These are phyloP conservation scores for Leucophenga varia DNA, from an alignment of 1,140 invertebrate species.

Conservation along the genomic window DNA sequence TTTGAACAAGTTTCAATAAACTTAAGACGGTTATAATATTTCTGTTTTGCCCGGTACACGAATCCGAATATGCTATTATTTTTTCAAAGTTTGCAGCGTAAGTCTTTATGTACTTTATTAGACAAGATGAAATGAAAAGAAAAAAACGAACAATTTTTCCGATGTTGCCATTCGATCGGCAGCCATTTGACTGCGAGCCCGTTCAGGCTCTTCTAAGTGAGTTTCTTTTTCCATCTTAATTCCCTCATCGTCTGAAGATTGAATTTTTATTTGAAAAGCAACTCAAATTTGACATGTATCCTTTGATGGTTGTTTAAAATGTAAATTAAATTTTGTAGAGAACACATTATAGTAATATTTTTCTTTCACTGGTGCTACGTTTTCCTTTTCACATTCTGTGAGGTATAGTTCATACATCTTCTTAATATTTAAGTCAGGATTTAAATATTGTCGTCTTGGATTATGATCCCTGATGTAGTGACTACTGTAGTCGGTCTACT, in stretches of 20 bases:
- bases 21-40: conserved; percentile 2
- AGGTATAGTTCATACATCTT: conserved; percentile 3
- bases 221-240: conserved; percentile 13
- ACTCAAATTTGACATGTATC: conserved; percentile 7
- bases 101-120: no score
- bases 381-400: conserved; percentile 9
- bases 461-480: conserved; percentile 11
- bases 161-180: no score
- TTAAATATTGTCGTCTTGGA: conserved; percentile 15
- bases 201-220: conserved; percentile 14
- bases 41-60: conserved; percentile 2
- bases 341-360: no score
- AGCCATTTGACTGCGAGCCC: no score
- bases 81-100: no score
- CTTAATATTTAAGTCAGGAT: conserved; percentile 9
- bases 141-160: no score
- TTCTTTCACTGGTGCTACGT: conserved; percentile 1
- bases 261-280: conserved; percentile 12
- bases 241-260: conserved; percentile 12
- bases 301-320: conserved; percentile 7
- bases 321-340: conserved; percentile 11
- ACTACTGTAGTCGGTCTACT: conserved; percentile 12
- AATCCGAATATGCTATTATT: no score
- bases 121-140: no score
- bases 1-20: no score